Percentiles rank a stretch among this genome's conserved stretches.
Evolutionary conservation across 2,888 invertebrate genomes (phyloP).

Genomic region (Tipula helvola): DNA sequence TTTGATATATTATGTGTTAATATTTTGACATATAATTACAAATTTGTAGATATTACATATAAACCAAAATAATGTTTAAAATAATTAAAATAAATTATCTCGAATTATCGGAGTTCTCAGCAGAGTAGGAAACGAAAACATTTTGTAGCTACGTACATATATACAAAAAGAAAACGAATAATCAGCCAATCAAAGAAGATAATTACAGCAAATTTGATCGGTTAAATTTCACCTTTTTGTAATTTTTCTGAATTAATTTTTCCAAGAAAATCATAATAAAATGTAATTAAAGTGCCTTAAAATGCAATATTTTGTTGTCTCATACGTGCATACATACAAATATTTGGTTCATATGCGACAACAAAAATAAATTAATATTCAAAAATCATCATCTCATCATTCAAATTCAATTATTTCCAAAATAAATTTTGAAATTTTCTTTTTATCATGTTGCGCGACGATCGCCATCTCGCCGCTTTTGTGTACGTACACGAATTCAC

Average conservation of each 20-base stretch:
- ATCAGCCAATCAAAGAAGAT: not conserved
- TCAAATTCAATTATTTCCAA: not conserved
- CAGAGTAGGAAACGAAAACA: not conserved
- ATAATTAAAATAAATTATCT: not conserved
- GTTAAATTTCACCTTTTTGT: not conserved
- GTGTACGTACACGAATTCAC: not conserved
- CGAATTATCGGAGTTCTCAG: not conserved
- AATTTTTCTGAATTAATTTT: not conserved
- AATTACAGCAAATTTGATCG: not conserved
- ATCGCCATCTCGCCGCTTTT: not conserved
- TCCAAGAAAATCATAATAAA: not conserved
- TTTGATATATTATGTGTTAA: not conserved
- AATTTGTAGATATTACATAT: not conserved
- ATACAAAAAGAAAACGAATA: not conserved
- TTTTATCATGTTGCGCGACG: not conserved
- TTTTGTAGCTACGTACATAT: not conserved
- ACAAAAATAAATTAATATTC: not conserved
- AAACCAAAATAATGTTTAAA: not conserved
- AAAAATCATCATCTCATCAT: conserved; percentile 4
- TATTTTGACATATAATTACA: not conserved
- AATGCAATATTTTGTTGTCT: not conserved
- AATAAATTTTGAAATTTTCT: not conserved
- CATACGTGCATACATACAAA: not conserved
- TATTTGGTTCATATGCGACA: not conserved
- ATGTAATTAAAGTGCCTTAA: not conserved